Base-by-base conservation (phyloP, 2,888 invertebrate genomes). In the Nezara viridula region DNA sequence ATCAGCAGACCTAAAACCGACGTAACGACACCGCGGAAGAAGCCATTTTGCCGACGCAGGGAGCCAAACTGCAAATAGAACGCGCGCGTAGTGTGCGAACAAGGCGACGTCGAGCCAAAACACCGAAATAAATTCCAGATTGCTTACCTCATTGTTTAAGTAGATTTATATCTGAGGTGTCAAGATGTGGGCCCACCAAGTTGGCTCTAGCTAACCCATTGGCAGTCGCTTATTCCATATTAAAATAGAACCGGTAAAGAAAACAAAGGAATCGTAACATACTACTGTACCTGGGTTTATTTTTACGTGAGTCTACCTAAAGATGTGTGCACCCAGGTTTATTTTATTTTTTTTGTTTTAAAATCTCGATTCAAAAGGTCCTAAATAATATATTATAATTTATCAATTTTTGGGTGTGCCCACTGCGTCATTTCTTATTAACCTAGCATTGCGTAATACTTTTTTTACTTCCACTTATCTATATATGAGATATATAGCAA, bases 31-130 rank as follows among this genome's bases (percentile, higher is more conserved):
- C 66, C 66, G 32, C 81, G 81, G n/a, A 24, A 81, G 40, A 37
- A 81, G 81, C 81, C 81, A 81, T 81, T 66, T 81, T 81, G 81
- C 44, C 14, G 81, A 44, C n/a, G 10, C 24, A n/a, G 40, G 4
- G n/a, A 81, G 81, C 81, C 81, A 81, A 81, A 44, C 81, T 81
- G 40, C n/a, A 81, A 81, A 81, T 81, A 81, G 81, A 40, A 44
- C 81, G n/a, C 40, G 40, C 44, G 81, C 44, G 81, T 81, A 81
- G 40, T 44, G 40, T 44, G n/a, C 44, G 44, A 81, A 81, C 44
- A 7, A 24, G 77, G 10, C 24, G 77, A 21, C 27, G 10, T 19
- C 40, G 37, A 40, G 81, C 81, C 81, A 81, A n/a, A 81, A 81
- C 81, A 81, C 44, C 81, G 40, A 81, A 81, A 81, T 81, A 81